phyloP scores from a whole-genome alignment of 2,113 vertebrate species.

The Podarcis muralis region DNA sequence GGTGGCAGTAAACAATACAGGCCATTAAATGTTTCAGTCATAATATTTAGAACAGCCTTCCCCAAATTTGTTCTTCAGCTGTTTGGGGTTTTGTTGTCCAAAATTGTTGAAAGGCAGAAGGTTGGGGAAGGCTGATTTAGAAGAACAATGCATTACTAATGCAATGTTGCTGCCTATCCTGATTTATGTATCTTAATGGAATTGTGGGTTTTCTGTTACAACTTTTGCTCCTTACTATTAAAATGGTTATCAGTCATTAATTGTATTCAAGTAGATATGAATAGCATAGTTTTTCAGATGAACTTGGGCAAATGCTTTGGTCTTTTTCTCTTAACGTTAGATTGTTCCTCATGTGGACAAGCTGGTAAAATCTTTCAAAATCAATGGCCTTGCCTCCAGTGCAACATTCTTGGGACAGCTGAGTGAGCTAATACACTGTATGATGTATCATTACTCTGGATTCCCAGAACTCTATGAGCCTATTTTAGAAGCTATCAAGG shows the following conservation, averaged over 20 bases:
- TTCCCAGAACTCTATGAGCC: slow-evolving; percentile 98
- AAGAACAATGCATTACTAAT: neutral
- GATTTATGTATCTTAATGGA: neutral
- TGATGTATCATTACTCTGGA: slow-evolving; percentile 99
- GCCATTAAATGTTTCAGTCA: neutral
- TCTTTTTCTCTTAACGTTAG: slow-evolving; percentile 66
- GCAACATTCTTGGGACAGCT: slow-evolving; percentile 90
- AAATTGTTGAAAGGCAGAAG: no score
- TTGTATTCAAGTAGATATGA: neutral
- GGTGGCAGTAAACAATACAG: neutral
- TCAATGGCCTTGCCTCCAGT: slow-evolving; percentile 87
- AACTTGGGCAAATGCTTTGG: neutral
- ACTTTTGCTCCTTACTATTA: no score
- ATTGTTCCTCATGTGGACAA: slow-evolving; percentile 89
- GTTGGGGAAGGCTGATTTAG: neutral
- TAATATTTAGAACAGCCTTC: no score
- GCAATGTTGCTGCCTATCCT: neutral
- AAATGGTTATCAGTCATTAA: neutral
- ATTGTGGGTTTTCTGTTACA: neutral
- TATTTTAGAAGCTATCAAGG: slow-evolving; percentile 94
- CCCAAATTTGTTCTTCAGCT: no score
- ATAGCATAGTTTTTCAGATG: neutral
- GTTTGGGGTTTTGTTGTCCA: no score
- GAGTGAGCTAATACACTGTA: slow-evolving; percentile 92
- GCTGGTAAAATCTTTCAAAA: slow-evolving; percentile 87